Evolutionary conservation across 2,888 invertebrate species (phyloP), one percentile per base, ranked within the genome.

Genomic region (Cerceris rybyensis): DNA sequence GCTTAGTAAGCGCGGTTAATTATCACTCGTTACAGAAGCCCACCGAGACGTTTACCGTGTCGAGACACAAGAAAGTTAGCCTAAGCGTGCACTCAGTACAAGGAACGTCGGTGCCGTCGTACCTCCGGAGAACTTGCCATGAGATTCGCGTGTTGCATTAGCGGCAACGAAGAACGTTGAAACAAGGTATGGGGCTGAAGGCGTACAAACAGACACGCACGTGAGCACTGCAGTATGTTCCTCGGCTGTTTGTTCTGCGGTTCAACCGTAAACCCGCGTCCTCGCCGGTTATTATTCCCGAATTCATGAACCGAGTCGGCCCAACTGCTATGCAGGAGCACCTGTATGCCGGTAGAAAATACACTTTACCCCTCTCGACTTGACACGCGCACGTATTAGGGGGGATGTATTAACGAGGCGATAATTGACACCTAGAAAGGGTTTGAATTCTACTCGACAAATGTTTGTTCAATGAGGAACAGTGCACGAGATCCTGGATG

Each of bases 201-300:
- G 58, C 74, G 67, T 63, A 69, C 69, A 85, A 82, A 85, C 69
- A 85, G 61, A 67, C 52, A 50, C 50, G 71, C 58, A 58, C 54
- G 58, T 46, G 65, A 14, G 55, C 52, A 52, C 60, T 58, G 43
- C 54, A 54, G 77, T 75, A 72, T 28, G 28, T 81, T 82, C 78
- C 63, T 59, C 80, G 82, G 75, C 75, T 88, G 83, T 88, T 88
- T 88, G 83, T 76, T 67, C 79, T 85, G 83, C 78, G 81, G 78
- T 78, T 75, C 74, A 73, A 72, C 71, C 78, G 82, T 87, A 80
- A 86, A 84, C 81, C 81, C 55, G 70, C 75, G 73, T 75, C 69
- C 77, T 65, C 75, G 63, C 49, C 77, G 80, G 77, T 86, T 87
- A 84, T 88, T 88, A 86, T 84, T 87, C 82, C 72, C 72, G 66